Base-by-base conservation (phyloP, 1,140 invertebrate genomes). In the Halesus radiatus region DNA sequence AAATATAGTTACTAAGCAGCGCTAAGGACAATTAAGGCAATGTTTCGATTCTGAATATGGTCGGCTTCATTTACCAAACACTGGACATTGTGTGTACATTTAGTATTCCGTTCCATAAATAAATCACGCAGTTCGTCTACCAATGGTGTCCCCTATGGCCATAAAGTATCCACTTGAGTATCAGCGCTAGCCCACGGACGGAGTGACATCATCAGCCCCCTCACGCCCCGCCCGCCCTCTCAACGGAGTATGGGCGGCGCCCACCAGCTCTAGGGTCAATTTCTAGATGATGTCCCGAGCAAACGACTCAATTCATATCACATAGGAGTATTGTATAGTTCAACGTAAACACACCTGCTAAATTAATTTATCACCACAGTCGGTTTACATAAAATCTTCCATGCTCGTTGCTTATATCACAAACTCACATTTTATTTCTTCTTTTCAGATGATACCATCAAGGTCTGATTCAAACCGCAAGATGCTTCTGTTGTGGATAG, bases 121-220 rank as follows among this genome's bases (percentile, higher is more conserved):
- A 20, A 22, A 58, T 20, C n/a, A 64, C 13, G 37, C 23, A 20
- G 68, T 18, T 45, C 53, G 53, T 18, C 4, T 20, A 62, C 56
- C 75, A 62, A 76, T 22, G 75, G 45, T 76, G 56, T 52, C 29
- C n/a, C 23, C 37, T 23, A 29, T 37, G 32, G n/a, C 66, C 66
- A 70, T 70, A 70, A 68, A 78, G 76, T 78, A 79, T 72, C 78
- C 78, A 79, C 78, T 79, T 72, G 78, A 79, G 68, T 79, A 53
- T 78, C 53, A 26, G 66, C 54, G 18, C 45, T 50, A 74, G 78
- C 50, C 78, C 78, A 73, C 78, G 78, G 70, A n/a, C 60, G 52
- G 52, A 77, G 74, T 82, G 81, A 82, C 81, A 82, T 82, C 81
- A 82, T 68, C 78, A 77, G 56, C 53, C 58, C 66, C 73, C 81